phyloP scores from a whole-genome alignment of 1,140 invertebrate species.

The Nixonia krombeini region DNA sequence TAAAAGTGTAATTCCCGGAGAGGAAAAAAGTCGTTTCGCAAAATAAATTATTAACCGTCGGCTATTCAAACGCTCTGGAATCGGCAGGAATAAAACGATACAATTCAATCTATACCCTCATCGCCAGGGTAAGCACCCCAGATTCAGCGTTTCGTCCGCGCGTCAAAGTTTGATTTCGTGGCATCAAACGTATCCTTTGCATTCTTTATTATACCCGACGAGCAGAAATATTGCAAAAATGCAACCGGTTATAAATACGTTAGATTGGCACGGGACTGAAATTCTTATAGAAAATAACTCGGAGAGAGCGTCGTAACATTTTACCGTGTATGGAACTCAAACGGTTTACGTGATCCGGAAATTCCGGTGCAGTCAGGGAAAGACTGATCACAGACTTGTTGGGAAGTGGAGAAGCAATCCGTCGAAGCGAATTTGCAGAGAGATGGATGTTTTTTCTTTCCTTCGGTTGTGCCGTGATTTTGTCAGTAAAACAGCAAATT shows the following conservation, averaged over 20 bases:
- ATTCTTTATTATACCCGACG: slow-evolving; percentile 9
- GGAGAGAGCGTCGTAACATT: slow-evolving; percentile 35
- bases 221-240: slow-evolving; percentile 27
- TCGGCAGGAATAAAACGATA: no score
- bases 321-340: slow-evolving; percentile 39
- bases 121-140: no score
- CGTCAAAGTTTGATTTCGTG: no score
- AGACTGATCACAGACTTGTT: slow-evolving; percentile 40
- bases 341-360: slow-evolving; percentile 47
- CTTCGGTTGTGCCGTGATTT: slow-evolving; percentile 23
- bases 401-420: slow-evolving; percentile 34
- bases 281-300: slow-evolving; percentile 32
- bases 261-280: slow-evolving; percentile 15
- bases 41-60: no score
- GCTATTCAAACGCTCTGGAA: no score
- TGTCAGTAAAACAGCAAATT: slow-evolving; percentile 30
- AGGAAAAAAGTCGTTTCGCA: no score
- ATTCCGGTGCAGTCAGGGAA: slow-evolving; percentile 46
- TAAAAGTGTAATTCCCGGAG: no score
- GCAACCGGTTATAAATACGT: slow-evolving; percentile 29
- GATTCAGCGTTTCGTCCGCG: no score
- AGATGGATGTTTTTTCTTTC: slow-evolving; percentile 35
- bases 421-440: slow-evolving; percentile 26
- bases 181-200: no score
- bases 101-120: no score